Evolutionary conservation across 2,113 vertebrate genomes (phyloP), one percentile per base, ranked within the genome.

Genomic region (Pseudolaguvia tuberculata): DNA sequence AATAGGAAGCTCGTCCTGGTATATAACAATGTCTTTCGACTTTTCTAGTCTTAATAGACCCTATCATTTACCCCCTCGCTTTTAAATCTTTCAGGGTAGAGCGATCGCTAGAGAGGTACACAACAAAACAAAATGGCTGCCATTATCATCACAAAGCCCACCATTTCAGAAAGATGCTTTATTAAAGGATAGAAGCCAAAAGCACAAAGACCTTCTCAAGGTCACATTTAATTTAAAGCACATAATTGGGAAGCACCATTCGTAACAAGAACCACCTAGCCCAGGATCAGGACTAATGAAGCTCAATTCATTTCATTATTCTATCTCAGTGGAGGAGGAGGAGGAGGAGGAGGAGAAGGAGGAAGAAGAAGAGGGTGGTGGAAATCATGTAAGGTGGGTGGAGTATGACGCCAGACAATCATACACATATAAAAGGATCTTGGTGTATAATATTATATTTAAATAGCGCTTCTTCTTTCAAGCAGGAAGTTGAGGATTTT

Each of bases 161-260:
- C 87, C 87, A 86, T 91, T 86, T 92, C 82, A 86, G 89, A 87
- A 88, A 88, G 90, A 88, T 90, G 91, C 89, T 92, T 93, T 90
- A 92, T 93, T 93, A 91, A 88, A 88, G 77, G 68, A 89, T 72
- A 87, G 91, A 84, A 88, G 90, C 92, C 91, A 90, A n/a, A n/a
- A 93, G 91, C 85, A 88, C 91, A 88, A 90, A 92, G 93, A 92
- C 88, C 89, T 91, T 91, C 95, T 95, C 94, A 96, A 99, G 97
- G 96, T 99, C 95, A 96, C 92, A 93, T 94, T 94, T 97, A 95
- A 99, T 98, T 98, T 97, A 96, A 94, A 96, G 92, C 92, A 92
- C 92, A 92, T 98, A 98, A 99, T 98, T 98, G 95, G 94, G 94
- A 97, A 95, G 96, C 94, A 94, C 93, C 91, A 92, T 94, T 97